Conservation (phyloP, 1,140 invertebrate species). For the Heliconius nattereri region DNA sequence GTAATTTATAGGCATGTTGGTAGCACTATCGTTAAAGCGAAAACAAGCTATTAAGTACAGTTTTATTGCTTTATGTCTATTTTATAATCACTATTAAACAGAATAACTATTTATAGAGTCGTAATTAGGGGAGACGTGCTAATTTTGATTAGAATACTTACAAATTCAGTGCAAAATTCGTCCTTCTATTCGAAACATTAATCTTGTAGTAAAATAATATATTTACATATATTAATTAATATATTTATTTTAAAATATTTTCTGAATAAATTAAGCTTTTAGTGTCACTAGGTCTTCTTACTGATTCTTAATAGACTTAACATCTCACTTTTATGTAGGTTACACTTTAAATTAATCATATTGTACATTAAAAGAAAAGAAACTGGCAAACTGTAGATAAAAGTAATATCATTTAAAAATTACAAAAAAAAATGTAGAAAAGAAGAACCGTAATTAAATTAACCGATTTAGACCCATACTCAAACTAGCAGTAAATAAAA, state of each 20-base stretch:
- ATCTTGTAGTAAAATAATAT: not conserved
- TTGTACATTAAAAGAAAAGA: not conserved
- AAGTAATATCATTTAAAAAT: not conserved
- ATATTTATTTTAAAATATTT: not conserved
- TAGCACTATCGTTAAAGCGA: not conserved
- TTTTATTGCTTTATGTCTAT: not conserved
- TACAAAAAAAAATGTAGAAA: not conserved
- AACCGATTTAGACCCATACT: too few relatives aligned
- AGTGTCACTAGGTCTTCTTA: not conserved
- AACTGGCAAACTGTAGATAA: conserved; percentile 1
- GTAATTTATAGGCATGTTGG: not conserved
- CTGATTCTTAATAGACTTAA: not conserved
- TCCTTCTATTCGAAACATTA: not conserved
- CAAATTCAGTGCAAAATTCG: not conserved
- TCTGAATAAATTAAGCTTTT: not conserved
- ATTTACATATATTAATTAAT: not conserved
- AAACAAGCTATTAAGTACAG: not conserved
- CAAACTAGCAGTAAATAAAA: too few relatives aligned
- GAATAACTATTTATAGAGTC: not conserved
- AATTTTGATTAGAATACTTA: too few relatives aligned
- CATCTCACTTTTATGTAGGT: conserved; percentile 9
- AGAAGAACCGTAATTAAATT: not conserved
- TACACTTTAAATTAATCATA: conserved; percentile 15
- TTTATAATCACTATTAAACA: not conserved
- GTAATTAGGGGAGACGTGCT: too few relatives aligned